Evolutionary conservation across 2,113 vertebrate species (phyloP), one percentile per base, ranked within the genome.

Genomic region (Melanocharis versteri): DNA sequence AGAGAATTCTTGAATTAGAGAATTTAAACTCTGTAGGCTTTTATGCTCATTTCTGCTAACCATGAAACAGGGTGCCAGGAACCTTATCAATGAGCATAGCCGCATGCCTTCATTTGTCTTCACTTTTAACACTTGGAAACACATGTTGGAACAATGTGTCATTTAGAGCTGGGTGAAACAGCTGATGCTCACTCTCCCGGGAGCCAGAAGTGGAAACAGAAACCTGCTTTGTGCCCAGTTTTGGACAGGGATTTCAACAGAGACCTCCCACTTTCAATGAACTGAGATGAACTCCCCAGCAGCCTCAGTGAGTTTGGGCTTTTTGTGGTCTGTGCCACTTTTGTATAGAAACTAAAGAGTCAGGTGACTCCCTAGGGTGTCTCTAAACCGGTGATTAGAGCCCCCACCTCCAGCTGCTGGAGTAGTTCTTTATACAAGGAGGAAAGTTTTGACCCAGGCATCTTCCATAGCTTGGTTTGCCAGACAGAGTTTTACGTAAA

Each of bases 71-170:
- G 40, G 45, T 54, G 40, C 51, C 37, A 75, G 39, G 21, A 91
- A 13, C 20, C 18, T 64, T 82, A 31, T 31, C 70, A 87, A 79
- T 12, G 39, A 65, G 15, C 37, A 35, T 37, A 60, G 56, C 0
- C 0, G 6, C 4, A 1, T 83, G 56, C 33, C 40, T 84, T 76
- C 17, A 33, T 95, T 93, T 87, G 37, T 79, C 73, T 82, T 85
- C 53, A 26, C 53, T 87, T 87, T 85, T 93, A 88, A 91, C 78
- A 80, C 50, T 89, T 82, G 61, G 73, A 80, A 96, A 83, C 84
- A 83, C 42, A 57, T 44, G 44, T 80, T 83, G 64, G 71, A 95
- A 90, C 54, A 93, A 65, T 84, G 64, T 64, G 60, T 69, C 53
- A 39, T 94, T 93, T 92, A 83, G 35, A 90, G 16, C 39, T 73